Base-by-base conservation (phyloP, 2,797 vertebrate species). In the Psittacula echo region DNA sequence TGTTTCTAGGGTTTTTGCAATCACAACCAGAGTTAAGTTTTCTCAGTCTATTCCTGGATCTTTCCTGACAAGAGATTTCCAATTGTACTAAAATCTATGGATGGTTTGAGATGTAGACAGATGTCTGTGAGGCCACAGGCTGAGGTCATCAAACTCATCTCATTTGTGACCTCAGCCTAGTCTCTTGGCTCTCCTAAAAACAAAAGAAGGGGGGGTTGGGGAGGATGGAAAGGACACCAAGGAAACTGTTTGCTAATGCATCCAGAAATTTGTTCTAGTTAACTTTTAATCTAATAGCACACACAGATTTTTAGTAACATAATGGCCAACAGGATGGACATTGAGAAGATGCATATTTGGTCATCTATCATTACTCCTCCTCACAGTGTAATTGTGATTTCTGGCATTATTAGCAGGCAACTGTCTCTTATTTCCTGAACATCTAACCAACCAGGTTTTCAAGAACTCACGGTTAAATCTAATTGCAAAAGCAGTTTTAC, bases 111-210 rank as follows among this genome's bases (percentile, higher is more conserved):
- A 95, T 56, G 74, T 19, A 81, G 92, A 94, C 96, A 96, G 95
- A 94, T 95, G 93, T 95, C 91, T 92, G 83, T 2, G 12, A 88
- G 76, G 86, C 85, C 48, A 13, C 2, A 7, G 75, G 89, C 92
- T 92, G 88, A 92, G 93, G 91, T 95, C 96, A 95, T 85, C 94
- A 94, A 92, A 94, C 95, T 96, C 94, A 93, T 91, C 79, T 93
- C 92, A 87, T 93, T 66, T 95, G 87, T 92, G 96, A 95, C 95
- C 92, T 66, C 64, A 37, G 56, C 53, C 64, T 45, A 45, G 45
- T 94, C 79, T 86, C 78, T 54, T 58, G 88, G 56, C 70, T 62
- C 50, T 48, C 60, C 54, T 66, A 37, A 85, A 80, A 75, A 71
- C 45, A 67, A 26, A 26, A 17, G 7, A 7, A 7, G 1, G 0